These are phyloP conservation scores for Glossosoma conforme DNA, from an alignment of 1,140 invertebrate genomes.

Conservation along the genomic window DNA sequence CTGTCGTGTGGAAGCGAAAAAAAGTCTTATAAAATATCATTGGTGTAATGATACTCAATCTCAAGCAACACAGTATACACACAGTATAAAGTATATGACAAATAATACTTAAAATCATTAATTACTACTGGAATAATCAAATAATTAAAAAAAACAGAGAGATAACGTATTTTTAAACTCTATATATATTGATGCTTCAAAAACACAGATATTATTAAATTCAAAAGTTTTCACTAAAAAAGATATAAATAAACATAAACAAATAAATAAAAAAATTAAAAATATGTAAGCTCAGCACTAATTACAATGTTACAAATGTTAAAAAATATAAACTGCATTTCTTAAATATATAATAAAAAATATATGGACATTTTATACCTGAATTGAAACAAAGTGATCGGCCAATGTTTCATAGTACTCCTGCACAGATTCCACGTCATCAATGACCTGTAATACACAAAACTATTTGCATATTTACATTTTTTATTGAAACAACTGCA, in stretches of 20 bases:
- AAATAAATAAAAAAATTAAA: not conserved
- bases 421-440: constrained; percentile 49
- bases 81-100: too few species aligned
- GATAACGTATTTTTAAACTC: too few species aligned
- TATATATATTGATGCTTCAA: too few species aligned
- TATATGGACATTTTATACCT: constrained; percentile 32
- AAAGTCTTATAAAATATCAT: too few species aligned
- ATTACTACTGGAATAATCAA: not conserved
- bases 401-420: constrained; percentile 52
- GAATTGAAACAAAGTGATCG: constrained; percentile 49
- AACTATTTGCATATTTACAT: not conserved
- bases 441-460: constrained; percentile 48
- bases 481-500: too few species aligned
- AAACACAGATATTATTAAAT: too few species aligned
- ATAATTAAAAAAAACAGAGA: too few species aligned
- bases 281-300: not conserved
- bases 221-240: too few species aligned
- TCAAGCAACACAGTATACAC: too few species aligned
- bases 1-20: not conserved
- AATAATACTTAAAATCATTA: not conserved
- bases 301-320: too few species aligned
- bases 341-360: constrained; percentile 1
- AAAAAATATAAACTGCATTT: not conserved
- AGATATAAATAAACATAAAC: not conserved
- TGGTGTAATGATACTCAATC: too few species aligned